phyloP scores from a whole-genome alignment of 2,888 invertebrate genomes.

The Oscheius sp. region DNA sequence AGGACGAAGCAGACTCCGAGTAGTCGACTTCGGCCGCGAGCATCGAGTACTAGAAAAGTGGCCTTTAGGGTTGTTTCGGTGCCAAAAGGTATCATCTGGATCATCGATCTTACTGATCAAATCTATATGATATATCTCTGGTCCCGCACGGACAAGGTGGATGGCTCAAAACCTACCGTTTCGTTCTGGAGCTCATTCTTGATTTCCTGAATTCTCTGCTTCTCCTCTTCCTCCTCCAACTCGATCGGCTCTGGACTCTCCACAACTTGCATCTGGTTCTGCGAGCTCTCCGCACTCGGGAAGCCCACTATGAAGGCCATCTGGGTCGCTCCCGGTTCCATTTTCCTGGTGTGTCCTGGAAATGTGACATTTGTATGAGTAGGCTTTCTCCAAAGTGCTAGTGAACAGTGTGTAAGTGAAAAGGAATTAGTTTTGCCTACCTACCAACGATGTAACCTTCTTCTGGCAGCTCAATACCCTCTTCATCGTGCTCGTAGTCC shows the following conservation, averaged over 20 bases:
- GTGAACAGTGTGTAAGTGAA: neutral
- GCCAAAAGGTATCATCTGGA: too few species aligned
- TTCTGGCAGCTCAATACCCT: neutral
- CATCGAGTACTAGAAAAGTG: neutral
- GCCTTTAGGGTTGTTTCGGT: neutral
- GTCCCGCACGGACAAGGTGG: neutral
- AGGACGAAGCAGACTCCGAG: neutral
- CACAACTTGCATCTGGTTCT: slow-evolving; percentile 19
- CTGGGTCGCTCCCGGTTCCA: neutral
- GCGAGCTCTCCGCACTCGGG: slow-evolving; percentile 3
- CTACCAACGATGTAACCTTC: slow-evolving; percentile 39
- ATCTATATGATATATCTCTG: too few species aligned
- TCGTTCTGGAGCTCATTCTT: slow-evolving; percentile 33
- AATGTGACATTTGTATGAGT: neutral
- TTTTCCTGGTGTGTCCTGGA: slow-evolving; percentile 23
- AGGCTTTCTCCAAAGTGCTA: neutral
- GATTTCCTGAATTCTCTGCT: slow-evolving; percentile 33
- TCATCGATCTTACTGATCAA: too few species aligned
- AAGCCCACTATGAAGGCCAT: slow-evolving; percentile 34
- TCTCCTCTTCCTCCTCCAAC: slow-evolving; percentile 24
- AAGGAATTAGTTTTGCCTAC: slow-evolving; percentile 17
- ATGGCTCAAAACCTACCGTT: slow-evolving; percentile 11
- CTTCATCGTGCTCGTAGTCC: neutral
- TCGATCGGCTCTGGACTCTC: neutral
- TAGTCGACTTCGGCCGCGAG: neutral